Percentiles rank a stretch among this genome's conserved stretches.
Evolutionary conservation across 2,797 vertebrate genomes (phyloP).

Genomic region (Pelobates cultripes): DNA sequence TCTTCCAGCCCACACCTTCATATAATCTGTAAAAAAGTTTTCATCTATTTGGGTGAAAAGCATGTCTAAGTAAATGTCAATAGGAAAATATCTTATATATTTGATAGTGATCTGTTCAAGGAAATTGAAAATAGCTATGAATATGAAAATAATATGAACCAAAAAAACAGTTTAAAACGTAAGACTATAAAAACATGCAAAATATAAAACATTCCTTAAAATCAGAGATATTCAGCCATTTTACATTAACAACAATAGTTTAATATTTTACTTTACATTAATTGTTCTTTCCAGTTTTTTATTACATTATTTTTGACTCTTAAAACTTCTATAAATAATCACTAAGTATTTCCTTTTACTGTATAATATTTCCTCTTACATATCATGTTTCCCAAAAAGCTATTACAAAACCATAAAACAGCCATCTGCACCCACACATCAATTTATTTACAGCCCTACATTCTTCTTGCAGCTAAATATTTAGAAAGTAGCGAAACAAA

Average conservation of each 20-base stretch:
- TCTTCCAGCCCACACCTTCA: too few species aligned
- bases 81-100: too few species aligned
- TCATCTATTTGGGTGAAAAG: too few species aligned
- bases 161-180: too few species aligned
- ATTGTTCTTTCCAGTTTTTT: background rate
- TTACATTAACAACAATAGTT: constrained; percentile 3
- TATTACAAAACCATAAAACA: constrained; percentile 14
- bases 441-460: background rate
- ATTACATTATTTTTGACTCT: constrained; percentile 1
- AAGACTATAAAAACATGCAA: too few species aligned
- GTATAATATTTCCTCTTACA: constrained; percentile 7
- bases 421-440: constrained; percentile 4
- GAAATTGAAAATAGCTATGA: too few species aligned
- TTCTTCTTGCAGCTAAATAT: background rate
- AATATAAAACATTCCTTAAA: background rate
- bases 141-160: too few species aligned
- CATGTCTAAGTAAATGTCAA: too few species aligned
- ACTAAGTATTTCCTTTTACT: constrained; percentile 14
- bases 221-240: background rate
- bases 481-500: background rate
- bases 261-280: background rate
- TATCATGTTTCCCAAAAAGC: constrained; percentile 9
- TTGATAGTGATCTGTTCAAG: too few species aligned
- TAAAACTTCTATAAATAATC: constrained; percentile 4
- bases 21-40: too few species aligned